A percentile compares a stretch with the other conserved stretches of the same genome.
Conservation (phyloP, 2,888 invertebrate species). For the Escarpia spicata region DNA sequence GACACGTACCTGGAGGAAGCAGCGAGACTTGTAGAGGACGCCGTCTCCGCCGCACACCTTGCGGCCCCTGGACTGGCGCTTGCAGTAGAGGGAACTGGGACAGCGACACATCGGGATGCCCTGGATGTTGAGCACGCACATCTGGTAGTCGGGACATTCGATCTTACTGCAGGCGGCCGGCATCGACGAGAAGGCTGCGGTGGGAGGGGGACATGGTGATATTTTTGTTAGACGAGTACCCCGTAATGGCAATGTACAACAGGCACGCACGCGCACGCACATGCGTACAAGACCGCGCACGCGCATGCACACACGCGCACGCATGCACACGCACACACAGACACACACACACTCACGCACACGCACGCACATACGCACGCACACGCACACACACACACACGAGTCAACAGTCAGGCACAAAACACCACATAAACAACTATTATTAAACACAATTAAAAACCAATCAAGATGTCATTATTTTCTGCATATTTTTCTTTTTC, state of each 20-base stretch:
- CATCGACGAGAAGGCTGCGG: neutral
- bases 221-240: constrained; percentile 22
- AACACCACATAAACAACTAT: too few relatives aligned
- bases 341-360: too few relatives aligned
- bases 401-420: too few relatives aligned
- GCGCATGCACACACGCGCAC: neutral
- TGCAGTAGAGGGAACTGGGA: constrained; percentile 55
- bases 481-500: too few relatives aligned
- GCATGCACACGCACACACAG: too few relatives aligned
- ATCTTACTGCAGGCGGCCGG: constrained; percentile 46
- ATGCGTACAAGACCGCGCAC: neutral
- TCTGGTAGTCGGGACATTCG: constrained; percentile 55
- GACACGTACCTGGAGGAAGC: constrained; percentile 33
- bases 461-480: too few relatives aligned
- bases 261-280: neutral
- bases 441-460: too few relatives aligned
- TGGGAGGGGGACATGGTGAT: neutral
- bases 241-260: neutral
- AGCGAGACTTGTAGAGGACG: constrained; percentile 37
- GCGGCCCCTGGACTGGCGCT: constrained; percentile 41
- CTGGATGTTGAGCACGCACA: constrained; percentile 61
- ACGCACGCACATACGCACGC: too few relatives aligned
- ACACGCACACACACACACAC: too few relatives aligned
- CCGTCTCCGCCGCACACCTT: constrained; percentile 57
- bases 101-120: constrained; percentile 60